phyloP scores from a whole-genome alignment of 1,140 invertebrate genomes.

The Drosophila willistoni region DNA sequence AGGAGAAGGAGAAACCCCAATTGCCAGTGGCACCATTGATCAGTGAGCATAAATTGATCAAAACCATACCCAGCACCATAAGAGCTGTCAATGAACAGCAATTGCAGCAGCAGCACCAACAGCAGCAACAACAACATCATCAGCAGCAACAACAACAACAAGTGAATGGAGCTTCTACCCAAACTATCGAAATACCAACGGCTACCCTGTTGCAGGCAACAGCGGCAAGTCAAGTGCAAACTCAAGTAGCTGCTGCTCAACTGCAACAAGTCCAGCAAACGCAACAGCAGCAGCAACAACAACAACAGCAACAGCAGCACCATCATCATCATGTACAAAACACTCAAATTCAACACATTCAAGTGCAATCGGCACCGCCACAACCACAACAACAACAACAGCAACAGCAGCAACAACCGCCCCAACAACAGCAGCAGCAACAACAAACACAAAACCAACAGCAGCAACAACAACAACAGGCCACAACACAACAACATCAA shows the following conservation, averaged over 20 bases:
- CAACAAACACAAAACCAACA: constrained; percentile 40
- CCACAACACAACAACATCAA: constrained; percentile 63
- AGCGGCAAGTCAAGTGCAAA: constrained; percentile 65
- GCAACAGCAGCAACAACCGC: constrained; percentile 43
- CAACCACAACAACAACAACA: constrained; percentile 57
- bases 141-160: constrained; percentile 45
- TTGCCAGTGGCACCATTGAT: constrained; percentile 68
- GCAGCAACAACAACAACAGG: constrained; percentile 54
- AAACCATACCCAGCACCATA: constrained; percentile 81
- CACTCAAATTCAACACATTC: constrained; percentile 73
- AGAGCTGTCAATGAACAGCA: constrained; percentile 75
- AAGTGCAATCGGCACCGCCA: constrained; percentile 63
- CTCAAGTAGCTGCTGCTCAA: constrained; percentile 56
- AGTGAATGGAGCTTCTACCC: constrained; percentile 60
- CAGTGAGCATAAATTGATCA: constrained; percentile 81
- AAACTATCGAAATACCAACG: constrained; percentile 80
- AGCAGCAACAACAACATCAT: too few species aligned
- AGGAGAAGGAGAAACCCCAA: constrained; percentile 82
- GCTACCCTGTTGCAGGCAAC: constrained; percentile 72
- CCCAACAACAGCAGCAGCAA: constrained; percentile 40
- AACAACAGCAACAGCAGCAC: constrained; percentile 56
- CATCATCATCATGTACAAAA: constrained; percentile 74
- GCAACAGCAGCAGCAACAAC: constrained; percentile 42
- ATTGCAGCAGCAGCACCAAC: constrained; percentile 49
- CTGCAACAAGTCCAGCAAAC: constrained; percentile 55